phyloP scores from a whole-genome alignment of 2,888 invertebrate genomes.

The Limnephilus marmoratus region DNA sequence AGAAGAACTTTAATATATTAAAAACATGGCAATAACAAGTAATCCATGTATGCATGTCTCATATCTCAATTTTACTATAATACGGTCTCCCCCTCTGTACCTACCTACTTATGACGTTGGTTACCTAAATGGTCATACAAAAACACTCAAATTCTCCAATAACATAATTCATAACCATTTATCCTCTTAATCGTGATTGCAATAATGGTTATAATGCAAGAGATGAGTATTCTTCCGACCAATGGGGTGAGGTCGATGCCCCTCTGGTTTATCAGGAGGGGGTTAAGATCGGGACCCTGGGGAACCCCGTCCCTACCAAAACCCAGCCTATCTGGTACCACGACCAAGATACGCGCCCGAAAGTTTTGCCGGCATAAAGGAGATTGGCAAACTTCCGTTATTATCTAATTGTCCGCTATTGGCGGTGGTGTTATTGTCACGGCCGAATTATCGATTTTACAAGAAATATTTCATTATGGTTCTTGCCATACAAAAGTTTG shows the following conservation, averaged over 20 bases:
- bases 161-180: neutral
- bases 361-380: conserved; percentile 30
- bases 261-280: neutral
- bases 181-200: conserved; percentile 25
- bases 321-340: neutral
- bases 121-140: neutral
- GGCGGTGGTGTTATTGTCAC: conserved; percentile 30
- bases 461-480: conserved; percentile 26
- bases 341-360: conserved; percentile 1
- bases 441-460: neutral
- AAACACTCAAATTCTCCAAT: neutral
- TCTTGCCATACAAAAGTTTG: conserved; percentile 9
- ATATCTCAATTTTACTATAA: no score
- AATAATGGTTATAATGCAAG: conserved; percentile 14
- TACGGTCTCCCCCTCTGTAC: neutral
- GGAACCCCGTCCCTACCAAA: neutral
- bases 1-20: no score
- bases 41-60: no score
- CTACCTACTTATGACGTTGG: neutral
- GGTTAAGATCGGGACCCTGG: neutral
- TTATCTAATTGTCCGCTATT: conserved; percentile 49
- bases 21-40: no score
- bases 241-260: conserved; percentile 4
- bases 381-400: conserved; percentile 48
- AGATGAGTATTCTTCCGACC: neutral